A percentile compares a stretch with the other conserved stretches of the same genome.
Conservation (phyloP, 2,888 invertebrate species). For the Horisme vitalbata region DNA sequence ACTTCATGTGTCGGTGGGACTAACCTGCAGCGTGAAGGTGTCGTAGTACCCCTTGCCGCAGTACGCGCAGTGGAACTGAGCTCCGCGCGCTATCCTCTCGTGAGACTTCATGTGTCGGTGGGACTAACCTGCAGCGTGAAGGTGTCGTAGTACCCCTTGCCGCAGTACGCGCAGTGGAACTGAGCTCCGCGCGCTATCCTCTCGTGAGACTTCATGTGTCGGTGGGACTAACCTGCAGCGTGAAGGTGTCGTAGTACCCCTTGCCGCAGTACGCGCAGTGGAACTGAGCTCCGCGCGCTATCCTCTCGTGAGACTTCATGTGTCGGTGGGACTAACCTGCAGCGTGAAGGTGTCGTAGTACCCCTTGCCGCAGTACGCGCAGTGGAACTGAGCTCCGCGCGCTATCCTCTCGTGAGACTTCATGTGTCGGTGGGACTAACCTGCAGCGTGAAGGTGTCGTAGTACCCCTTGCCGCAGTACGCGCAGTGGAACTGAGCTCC, state of each 20-base stretch:
- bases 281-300: no score
- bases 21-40: constrained; percentile 64
- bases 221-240: constrained; percentile 52
- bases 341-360: constrained; percentile 68
- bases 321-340: constrained; percentile 44
- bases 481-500: constrained; percentile 64
- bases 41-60: constrained; percentile 70
- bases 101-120: background rate
- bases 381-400: no score
- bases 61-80: no score
- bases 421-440: constrained; percentile 36
- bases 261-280: no score
- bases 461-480: constrained; percentile 72
- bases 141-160: constrained; percentile 65
- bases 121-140: constrained; percentile 69
- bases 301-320: no score
- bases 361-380: no score
- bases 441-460: constrained; percentile 63
- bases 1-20: background rate
- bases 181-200: no score
- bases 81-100: no score
- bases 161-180: no score
- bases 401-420: no score
- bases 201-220: background rate
- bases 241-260: constrained; percentile 67